Percentiles rank a stretch among this genome's conserved stretches.
Evolutionary conservation across 2,797 vertebrate species (phyloP).

Genomic region (Paedocypris micromegethes): DNA sequence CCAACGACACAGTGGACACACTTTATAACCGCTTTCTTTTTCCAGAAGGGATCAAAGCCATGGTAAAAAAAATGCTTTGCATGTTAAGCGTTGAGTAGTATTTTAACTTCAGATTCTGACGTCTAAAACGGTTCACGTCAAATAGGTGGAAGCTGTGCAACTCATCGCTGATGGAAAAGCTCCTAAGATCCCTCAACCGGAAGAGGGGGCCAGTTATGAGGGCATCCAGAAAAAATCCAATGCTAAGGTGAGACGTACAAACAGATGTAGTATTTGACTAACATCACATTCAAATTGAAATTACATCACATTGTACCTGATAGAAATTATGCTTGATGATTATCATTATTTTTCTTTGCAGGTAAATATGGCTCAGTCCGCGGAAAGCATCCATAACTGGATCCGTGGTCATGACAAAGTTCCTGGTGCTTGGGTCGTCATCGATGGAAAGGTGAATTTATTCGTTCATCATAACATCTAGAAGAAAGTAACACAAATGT

Average conservation of each 20-base stretch:
- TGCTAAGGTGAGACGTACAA: slow-evolving; percentile 70
- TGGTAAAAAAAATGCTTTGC: slow-evolving; percentile 68
- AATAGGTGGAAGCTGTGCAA: slow-evolving; percentile 89
- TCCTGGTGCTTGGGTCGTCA: slow-evolving; percentile 85
- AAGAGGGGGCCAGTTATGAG: slow-evolving; percentile 91
- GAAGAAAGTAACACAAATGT: no score
- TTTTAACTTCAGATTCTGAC: background rate
- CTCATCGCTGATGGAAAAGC: slow-evolving; percentile 91
- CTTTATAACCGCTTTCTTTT: slow-evolving; percentile 95
- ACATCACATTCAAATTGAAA: background rate
- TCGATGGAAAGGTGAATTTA: slow-evolving; percentile 76
- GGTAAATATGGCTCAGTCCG: slow-evolving; percentile 82
- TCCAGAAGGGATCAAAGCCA: slow-evolving; percentile 92
- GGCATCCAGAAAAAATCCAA: slow-evolving; percentile 95
- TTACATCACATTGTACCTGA: background rate
- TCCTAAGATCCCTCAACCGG: slow-evolving; percentile 74
- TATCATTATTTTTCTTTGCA: slow-evolving; percentile 44
- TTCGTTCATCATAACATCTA: background rate
- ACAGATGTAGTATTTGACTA: background rate
- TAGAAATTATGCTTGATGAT: background rate
- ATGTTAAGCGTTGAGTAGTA: background rate
- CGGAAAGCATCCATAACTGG: slow-evolving; percentile 88
- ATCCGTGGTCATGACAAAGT: slow-evolving; percentile 97
- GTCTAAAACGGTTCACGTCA: background rate
- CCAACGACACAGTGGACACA: slow-evolving; percentile 87